A percentile compares a stretch with the other conserved stretches of the same genome.
phyloP scores from a whole-genome alignment of 2,888 invertebrate genomes.

The Podotricha telesiphe region DNA sequence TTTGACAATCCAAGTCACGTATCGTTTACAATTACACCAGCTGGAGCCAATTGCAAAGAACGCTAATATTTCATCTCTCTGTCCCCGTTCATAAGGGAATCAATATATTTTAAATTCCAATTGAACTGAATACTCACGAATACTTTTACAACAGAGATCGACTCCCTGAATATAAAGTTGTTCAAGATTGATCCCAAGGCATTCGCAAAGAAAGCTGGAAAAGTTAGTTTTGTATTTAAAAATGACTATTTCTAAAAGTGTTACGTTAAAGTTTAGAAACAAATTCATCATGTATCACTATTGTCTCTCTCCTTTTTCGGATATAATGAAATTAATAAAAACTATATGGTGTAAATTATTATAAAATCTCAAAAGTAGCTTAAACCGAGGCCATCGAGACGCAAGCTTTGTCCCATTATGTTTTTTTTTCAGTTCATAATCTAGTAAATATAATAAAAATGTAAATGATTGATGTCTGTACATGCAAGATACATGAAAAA shows the following conservation, averaged over 20 bases:
- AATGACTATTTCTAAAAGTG: not conserved
- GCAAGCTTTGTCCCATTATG: too few species aligned
- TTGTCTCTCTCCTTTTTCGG: too few species aligned
- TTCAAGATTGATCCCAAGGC: conserved; percentile 42
- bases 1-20: conserved; percentile 63
- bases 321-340: too few species aligned
- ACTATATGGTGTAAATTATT: too few species aligned
- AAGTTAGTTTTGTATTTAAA: conserved; percentile 20
- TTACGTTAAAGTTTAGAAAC: too few species aligned
- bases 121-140: conserved; percentile 65
- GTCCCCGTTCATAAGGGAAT: conserved; percentile 64
- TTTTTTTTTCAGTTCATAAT: too few species aligned
- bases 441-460: too few species aligned
- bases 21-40: conserved; percentile 71
- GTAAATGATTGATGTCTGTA: too few species aligned
- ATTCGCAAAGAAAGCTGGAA: conserved; percentile 29
- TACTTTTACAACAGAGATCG: conserved; percentile 72
- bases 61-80: conserved; percentile 71
- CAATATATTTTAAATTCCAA: conserved; percentile 81
- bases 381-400: too few species aligned
- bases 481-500: too few species aligned
- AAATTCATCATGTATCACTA: too few species aligned
- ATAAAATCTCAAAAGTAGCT: too few species aligned
- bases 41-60: conserved; percentile 76
- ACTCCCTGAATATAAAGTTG: conserved; percentile 73